Evolutionary conservation across 2,797 vertebrate genomes (phyloP).

Genomic region (Sebastolobus alascanus): DNA sequence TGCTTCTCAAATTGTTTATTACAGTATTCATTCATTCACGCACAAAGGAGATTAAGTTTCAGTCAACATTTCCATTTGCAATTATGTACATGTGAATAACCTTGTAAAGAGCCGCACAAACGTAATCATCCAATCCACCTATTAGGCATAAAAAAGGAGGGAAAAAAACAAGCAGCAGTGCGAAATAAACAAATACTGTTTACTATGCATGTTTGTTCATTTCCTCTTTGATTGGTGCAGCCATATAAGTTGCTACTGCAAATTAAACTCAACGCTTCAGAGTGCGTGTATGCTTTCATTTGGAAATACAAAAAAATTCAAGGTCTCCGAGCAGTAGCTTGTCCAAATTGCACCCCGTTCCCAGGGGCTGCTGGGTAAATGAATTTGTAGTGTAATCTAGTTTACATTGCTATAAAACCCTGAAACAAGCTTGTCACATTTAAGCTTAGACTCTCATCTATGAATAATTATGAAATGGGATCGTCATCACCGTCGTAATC

Average conservation of each 20-base stretch:
- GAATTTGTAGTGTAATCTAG: slow-evolving; percentile 14
- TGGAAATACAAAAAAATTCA: slow-evolving; percentile 29
- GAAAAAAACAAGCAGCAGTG: neutral
- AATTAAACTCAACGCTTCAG: slow-evolving; percentile 25
- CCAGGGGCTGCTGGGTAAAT: slow-evolving; percentile 25
- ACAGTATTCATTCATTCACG: slow-evolving; percentile 21
- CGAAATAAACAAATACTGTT: slow-evolving; percentile 14
- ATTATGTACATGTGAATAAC: slow-evolving; percentile 36
- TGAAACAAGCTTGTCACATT: slow-evolving; percentile 43
- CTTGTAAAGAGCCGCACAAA: slow-evolving; percentile 30
- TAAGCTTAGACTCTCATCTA: slow-evolving; percentile 12
- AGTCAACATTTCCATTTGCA: slow-evolving; percentile 29
- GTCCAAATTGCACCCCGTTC: slow-evolving; percentile 23
- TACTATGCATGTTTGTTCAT: slow-evolving; percentile 18
- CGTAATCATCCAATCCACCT: slow-evolving; percentile 11
- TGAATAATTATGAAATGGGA: slow-evolving; percentile 57
- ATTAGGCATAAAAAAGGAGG: slow-evolving; percentile 16
- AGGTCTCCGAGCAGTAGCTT: slow-evolving; percentile 17
- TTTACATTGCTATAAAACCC: slow-evolving; percentile 21
- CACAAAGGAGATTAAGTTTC: slow-evolving; percentile 42
- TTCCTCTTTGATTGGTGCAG: slow-evolving; percentile 29
- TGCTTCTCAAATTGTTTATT: slow-evolving; percentile 54
- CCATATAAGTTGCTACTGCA: slow-evolving; percentile 23
- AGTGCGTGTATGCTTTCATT: slow-evolving; percentile 25
- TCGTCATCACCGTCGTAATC: slow-evolving; percentile 49